Percentiles rank a stretch among this genome's conserved stretches.
Conservation (phyloP, 2,797 vertebrate species). For the Coregonus sp. region DNA sequence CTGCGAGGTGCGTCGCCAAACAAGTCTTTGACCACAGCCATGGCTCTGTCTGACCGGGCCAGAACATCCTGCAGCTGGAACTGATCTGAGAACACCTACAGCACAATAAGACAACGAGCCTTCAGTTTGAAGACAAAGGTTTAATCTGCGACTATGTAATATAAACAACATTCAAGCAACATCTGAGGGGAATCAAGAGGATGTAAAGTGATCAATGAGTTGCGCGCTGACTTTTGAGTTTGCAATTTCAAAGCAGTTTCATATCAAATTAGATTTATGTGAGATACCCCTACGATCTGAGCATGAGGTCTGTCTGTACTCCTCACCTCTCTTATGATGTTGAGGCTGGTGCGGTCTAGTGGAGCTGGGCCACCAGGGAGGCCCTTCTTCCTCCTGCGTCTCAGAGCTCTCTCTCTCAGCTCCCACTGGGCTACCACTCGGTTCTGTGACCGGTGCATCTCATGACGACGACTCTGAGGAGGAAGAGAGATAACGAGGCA, state of each 20-base stretch:
- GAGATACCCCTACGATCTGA: background rate
- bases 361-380: slow-evolving; percentile 60
- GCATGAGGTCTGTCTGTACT: background rate
- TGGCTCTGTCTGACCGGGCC: slow-evolving; percentile 82
- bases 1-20: slow-evolving; percentile 84
- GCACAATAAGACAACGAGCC: slow-evolving; percentile 6
- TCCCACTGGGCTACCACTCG: slow-evolving; percentile 84
- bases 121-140: too few relatives aligned
- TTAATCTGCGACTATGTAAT: too few relatives aligned
- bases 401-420: slow-evolving; percentile 82
- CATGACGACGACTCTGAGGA: slow-evolving; percentile 81
- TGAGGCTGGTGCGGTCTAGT: slow-evolving; percentile 77
- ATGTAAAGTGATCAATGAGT: too few relatives aligned
- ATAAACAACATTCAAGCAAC: too few relatives aligned
- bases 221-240: too few relatives aligned
- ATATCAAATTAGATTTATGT: background rate
- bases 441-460: slow-evolving; percentile 90
- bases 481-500: background rate
- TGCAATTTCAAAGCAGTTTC: too few relatives aligned
- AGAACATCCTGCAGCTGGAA: slow-evolving; percentile 84
- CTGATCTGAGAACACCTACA: slow-evolving; percentile 89
- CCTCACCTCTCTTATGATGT: slow-evolving; percentile 86
- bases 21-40: slow-evolving; percentile 84
- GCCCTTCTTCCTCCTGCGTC: slow-evolving; percentile 70
- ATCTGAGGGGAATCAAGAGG: too few relatives aligned